Evolutionary conservation across 2,888 invertebrate species (phyloP).

Genomic region (Dicyrtomina minuta): DNA sequence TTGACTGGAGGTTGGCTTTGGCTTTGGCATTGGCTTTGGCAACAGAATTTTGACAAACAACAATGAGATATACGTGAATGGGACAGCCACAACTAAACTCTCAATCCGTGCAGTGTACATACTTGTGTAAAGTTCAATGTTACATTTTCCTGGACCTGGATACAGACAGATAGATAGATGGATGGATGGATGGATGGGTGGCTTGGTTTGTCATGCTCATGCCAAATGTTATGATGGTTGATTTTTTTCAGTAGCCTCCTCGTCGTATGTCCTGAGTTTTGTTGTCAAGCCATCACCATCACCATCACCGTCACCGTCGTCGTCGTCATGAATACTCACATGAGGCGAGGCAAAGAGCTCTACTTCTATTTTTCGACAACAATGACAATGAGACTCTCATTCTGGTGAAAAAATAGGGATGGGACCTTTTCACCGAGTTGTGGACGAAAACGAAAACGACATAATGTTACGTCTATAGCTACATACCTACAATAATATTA

Average conservation of each 20-base stretch:
- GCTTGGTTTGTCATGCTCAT: slow-evolving; percentile 21
- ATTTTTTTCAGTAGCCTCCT: slow-evolving; percentile 32
- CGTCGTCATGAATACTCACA: no score
- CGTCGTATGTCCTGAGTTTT: slow-evolving; percentile 12
- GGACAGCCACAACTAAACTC: no score
- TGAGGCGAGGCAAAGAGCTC: slow-evolving; percentile 19
- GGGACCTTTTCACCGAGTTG: slow-evolving; percentile 27
- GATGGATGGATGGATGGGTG: slow-evolving; percentile 32
- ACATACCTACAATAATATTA: no score
- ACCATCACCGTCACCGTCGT: no score
- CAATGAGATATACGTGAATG: no score
- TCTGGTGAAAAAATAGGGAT: slow-evolving; percentile 28
- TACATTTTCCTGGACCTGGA: slow-evolving; percentile 19
- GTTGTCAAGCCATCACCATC: no score
- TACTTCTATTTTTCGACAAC: no score
- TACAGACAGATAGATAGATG: no score
- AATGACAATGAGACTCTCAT: slow-evolving; percentile 26
- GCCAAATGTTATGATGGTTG: slow-evolving; percentile 42
- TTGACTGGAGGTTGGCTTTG: slow-evolving; percentile 2
- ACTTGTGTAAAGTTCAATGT: no score
- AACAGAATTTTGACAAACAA: not conserved
- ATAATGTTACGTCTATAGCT: slow-evolving; percentile 30
- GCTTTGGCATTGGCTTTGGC: not conserved
- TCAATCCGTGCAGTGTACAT: no score
- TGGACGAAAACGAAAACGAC: no score